Conservation (phyloP, 2,888 invertebrate species). For the Chironomus riparius region DNA sequence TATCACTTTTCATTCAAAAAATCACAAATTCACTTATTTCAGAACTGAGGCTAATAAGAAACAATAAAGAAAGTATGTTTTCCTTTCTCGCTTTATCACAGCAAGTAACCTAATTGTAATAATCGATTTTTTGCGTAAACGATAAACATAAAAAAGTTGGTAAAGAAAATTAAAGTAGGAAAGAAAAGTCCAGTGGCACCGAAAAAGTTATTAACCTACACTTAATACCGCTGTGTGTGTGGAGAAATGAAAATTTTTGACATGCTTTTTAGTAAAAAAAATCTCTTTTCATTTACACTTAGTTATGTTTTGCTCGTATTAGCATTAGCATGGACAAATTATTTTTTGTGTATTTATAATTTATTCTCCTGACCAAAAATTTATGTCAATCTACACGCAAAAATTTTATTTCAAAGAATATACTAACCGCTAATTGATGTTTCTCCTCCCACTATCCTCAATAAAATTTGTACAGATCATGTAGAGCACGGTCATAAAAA, state of each 20-base stretch:
- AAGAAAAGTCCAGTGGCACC: conserved; percentile 1
- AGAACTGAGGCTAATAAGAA: no score
- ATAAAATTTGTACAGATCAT: no score
- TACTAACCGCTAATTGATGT: no score
- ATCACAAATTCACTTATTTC: no score
- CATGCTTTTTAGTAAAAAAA: not conserved
- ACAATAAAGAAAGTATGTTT: no score
- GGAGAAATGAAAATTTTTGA: not conserved
- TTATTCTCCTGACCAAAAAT: no score
- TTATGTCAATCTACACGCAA: no score
- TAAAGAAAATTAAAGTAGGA: not conserved
- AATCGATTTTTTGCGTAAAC: conserved; percentile 23
- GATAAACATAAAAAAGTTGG: not conserved
- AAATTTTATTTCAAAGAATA: no score
- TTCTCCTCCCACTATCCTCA: no score
- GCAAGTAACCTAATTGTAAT: conserved; percentile 21
- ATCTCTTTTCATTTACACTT: not conserved
- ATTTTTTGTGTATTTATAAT: no score
- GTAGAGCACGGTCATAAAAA: conserved; percentile 5
- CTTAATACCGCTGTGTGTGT: not conserved
- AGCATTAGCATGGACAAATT: not conserved
- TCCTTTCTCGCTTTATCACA: not conserved
- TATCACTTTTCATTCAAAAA: no score
- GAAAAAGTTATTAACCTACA: not conserved
- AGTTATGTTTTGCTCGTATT: not conserved